phyloP scores from a whole-genome alignment of 2,888 invertebrate genomes.

The Chrysolina haemoptera region DNA sequence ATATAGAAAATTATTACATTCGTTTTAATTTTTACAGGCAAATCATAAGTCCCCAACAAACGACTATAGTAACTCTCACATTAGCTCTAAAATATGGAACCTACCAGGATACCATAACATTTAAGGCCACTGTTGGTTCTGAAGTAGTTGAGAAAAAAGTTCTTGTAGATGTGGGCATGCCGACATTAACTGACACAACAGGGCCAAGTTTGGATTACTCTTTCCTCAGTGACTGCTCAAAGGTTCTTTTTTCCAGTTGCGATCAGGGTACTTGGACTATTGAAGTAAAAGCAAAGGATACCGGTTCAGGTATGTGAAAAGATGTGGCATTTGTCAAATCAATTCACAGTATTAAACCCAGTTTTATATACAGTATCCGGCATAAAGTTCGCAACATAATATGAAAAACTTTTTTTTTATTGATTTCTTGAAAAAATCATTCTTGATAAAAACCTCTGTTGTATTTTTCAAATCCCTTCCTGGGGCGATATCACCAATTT shows the following conservation, averaged over 20 bases:
- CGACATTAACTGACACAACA: conserved; percentile 53
- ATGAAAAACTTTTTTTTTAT: too few relatives aligned
- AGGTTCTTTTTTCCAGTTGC: conserved; percentile 72
- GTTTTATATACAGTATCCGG: too few relatives aligned
- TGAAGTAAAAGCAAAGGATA: conserved; percentile 79
- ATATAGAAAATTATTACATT: too few relatives aligned
- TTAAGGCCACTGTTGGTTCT: conserved; percentile 71
- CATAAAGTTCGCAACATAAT: too few relatives aligned
- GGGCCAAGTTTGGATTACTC: conserved; percentile 62
- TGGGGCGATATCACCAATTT: too few relatives aligned
- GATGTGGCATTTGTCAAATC: background rate
- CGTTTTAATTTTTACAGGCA: conserved; percentile 48
- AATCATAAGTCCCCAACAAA: conserved; percentile 71
- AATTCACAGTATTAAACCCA: too few relatives aligned
- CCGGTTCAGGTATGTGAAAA: conserved; percentile 72
- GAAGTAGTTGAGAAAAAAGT: conserved; percentile 68
- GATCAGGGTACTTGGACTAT: conserved; percentile 80
- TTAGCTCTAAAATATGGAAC: conserved; percentile 58
- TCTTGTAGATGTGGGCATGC: conserved; percentile 67
- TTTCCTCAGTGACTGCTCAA: conserved; percentile 69
- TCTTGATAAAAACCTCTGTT: too few relatives aligned
- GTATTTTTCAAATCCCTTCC: too few relatives aligned
- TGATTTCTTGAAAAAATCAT: too few relatives aligned
- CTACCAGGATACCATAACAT: conserved; percentile 76
- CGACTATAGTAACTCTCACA: conserved; percentile 71